Evolutionary conservation across 2,113 vertebrate species (phyloP).

Genomic region (Aix galericulata): DNA sequence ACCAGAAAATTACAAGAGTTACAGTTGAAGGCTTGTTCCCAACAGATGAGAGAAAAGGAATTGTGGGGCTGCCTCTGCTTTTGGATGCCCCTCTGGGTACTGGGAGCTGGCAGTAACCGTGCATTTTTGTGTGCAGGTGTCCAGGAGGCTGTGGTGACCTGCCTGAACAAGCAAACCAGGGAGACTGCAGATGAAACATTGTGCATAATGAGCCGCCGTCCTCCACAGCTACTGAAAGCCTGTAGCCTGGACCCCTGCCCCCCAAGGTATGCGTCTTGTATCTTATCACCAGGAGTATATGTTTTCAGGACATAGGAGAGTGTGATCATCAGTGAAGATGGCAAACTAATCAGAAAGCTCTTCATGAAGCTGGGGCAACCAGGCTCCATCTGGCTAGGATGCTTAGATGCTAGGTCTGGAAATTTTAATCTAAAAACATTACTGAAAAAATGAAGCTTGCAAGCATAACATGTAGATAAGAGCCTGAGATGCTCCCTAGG

Average conservation of each 20-base stretch:
- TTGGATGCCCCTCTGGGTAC: not conserved
- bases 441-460: not conserved
- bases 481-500: not conserved
- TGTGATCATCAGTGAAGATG: not conserved
- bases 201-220: constrained; percentile 85
- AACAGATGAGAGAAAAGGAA: not conserved
- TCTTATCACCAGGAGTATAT: not conserved
- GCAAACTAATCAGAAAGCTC: constrained; percentile 49
- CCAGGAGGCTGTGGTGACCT: constrained; percentile 93
- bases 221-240: constrained; percentile 87
- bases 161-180: constrained; percentile 93
- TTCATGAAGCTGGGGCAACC: not conserved
- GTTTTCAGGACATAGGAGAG: not conserved
- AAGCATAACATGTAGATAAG: not conserved
- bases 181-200: constrained; percentile 81
- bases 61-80: not conserved
- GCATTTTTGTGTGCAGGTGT: constrained; percentile 81
- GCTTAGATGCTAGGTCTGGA: not conserved
- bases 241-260: constrained; percentile 90
- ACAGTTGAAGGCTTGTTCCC: not conserved
- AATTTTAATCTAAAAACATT: not conserved
- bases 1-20: not conserved
- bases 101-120: constrained; percentile 43
- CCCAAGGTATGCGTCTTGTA: constrained; percentile 81
- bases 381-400: not conserved